Percentiles rank a stretch among this genome's conserved stretches.
Evolutionary conservation across 2,113 vertebrate genomes (phyloP).

Genomic region (Neotragus pygmaeus): DNA sequence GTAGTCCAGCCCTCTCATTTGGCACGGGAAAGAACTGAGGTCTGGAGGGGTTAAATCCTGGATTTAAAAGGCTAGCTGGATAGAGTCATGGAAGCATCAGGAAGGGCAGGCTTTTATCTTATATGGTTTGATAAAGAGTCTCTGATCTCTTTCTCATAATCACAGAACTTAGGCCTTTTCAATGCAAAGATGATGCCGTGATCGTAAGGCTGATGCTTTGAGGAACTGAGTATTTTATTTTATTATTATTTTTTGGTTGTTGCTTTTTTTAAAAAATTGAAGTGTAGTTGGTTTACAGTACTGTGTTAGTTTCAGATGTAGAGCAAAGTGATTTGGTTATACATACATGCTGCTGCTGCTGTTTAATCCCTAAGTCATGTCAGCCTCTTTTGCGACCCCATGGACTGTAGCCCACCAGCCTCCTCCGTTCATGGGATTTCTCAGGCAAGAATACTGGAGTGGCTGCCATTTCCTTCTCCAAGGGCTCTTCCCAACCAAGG

Average conservation of each 20-base stretch:
- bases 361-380: background rate
- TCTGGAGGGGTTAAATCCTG: background rate
- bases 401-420: background rate
- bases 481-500: background rate
- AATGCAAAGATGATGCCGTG: background rate
- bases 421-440: background rate
- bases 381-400: accelerated
- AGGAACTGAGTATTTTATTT: background rate
- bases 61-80: background rate
- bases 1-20: background rate
- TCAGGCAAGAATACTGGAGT: background rate
- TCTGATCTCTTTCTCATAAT: background rate
- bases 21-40: background rate
- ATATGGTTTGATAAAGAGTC: background rate
- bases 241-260: background rate
- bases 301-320: background rate
- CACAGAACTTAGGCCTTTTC: background rate
- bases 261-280: background rate
- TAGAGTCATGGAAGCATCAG: background rate
- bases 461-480: background rate
- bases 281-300: background rate
- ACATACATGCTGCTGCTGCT: background rate
- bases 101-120: background rate
- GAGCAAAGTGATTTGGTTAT: background rate
- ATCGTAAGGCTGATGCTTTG: background rate